Evolutionary conservation across 2,113 vertebrate genomes (phyloP), one percentile per base, ranked within the genome.

Genomic region (Riparia riparia): DNA sequence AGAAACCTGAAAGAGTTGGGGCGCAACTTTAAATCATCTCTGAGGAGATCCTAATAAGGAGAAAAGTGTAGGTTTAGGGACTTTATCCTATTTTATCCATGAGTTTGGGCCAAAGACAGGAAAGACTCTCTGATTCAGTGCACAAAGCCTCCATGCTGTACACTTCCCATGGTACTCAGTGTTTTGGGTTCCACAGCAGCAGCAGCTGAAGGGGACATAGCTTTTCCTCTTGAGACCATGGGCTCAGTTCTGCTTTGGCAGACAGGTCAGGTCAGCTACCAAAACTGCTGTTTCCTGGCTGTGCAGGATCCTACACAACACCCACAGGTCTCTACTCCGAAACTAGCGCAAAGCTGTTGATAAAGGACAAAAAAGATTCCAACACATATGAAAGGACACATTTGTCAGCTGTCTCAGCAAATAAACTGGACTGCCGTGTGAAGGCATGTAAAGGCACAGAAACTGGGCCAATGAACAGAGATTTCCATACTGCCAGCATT

Each of bases 281-380:
- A 77, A 69, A 89, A 49, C 56, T 69, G 60, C 60, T 79, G 16
- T 41, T 86, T 69, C 54, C 18, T 13, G 22, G 18, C 53, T 60
- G 32, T 8, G 14, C 41, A 60, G 44, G 39, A 58, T 45, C 6
- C 53, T 37, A 42, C 11, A 1, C 0, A 0, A 77, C 13, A 16
- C 8, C 12, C 37, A 54, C 9, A 16, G 10, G 44, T 18, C 12
- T 68, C 25, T 29, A 14, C n/a, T 89, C 37, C 49, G 32, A 42
- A 21, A 45, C 45, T 17, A 65, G 4, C 6, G 18, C 49, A 77
- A 68, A 77, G 31, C 54, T 49, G 25, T 26, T 68, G 2, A 53
- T 8, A 77, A 57, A 58, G 45, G 11, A 76, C 42, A 64, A 51
- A 80, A 80, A 69, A n/a, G 0, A 47, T 6, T 25, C 17, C 58